These are phyloP conservation scores for Halotydeus destructor DNA, from an alignment of 1,140 invertebrate species.

Conservation along the genomic window DNA sequence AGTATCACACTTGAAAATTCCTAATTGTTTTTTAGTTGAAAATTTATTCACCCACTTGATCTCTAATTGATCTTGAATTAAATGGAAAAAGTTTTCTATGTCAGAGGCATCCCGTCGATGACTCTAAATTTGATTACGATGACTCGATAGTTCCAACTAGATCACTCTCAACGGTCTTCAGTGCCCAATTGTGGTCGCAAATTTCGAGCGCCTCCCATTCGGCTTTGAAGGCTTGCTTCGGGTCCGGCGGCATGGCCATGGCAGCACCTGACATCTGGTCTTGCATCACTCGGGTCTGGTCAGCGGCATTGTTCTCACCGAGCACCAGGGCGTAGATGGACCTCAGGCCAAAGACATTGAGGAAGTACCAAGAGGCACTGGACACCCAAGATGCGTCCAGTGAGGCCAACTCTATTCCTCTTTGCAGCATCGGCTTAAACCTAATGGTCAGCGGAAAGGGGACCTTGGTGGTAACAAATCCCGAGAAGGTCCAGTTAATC, in stretches of 20 bases:
- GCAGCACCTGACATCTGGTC: constrained; percentile 94
- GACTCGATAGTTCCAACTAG: neutral
- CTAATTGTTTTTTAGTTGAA: too few species aligned
- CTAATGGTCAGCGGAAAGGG: constrained; percentile 92
- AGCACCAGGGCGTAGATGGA: constrained; percentile 94
- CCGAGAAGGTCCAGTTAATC: constrained; percentile 99
- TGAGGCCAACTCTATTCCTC: constrained; percentile 82
- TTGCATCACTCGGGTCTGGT: constrained; percentile 87
- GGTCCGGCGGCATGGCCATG: constrained; percentile 88
- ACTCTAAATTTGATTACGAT: too few species aligned
- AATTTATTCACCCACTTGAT: too few species aligned
- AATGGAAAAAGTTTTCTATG: too few species aligned
- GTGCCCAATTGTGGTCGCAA: constrained; percentile 69
- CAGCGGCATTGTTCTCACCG: constrained; percentile 52
- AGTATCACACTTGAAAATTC: too few species aligned
- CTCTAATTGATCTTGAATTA: too few species aligned
- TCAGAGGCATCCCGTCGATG: too few species aligned
- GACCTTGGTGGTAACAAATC: constrained; percentile 96
- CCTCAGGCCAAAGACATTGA: constrained; percentile 94
- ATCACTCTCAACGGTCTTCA: constrained; percentile 41
- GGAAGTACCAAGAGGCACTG: constrained; percentile 98
- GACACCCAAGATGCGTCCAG: constrained; percentile 98
- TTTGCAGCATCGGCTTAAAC: constrained; percentile 97
- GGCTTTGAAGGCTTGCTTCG: constrained; percentile 93
- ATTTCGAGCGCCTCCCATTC: constrained; percentile 99